A percentile compares a stretch with the other conserved stretches of the same genome.
Evolutionary conservation across 2,797 vertebrate genomes (phyloP).

Genomic region (Lycodopsis pacificus): DNA sequence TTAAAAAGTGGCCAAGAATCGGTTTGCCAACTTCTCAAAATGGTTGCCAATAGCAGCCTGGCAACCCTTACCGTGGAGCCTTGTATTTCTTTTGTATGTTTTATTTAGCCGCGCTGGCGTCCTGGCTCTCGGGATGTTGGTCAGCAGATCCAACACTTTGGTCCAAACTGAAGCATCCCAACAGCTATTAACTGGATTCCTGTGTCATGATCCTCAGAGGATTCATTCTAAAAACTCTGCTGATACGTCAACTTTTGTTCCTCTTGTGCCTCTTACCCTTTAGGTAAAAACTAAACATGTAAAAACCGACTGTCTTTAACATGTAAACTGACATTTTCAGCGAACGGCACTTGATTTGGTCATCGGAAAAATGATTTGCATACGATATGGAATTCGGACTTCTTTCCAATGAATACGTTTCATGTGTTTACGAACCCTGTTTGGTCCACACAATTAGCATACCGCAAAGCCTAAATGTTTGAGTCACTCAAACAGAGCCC

Average conservation of each 20-base stretch:
- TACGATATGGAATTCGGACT: background rate
- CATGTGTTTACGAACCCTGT: background rate
- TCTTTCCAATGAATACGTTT: background rate
- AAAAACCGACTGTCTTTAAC: too few relatives aligned
- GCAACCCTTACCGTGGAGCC: background rate
- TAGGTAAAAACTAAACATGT: too few relatives aligned
- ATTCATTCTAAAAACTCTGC: background rate
- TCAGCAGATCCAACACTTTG: too few relatives aligned
- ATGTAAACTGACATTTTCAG: too few relatives aligned
- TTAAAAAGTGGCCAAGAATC: background rate
- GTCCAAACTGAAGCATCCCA: too few relatives aligned
- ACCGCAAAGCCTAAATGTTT: background rate
- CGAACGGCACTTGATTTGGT: too few relatives aligned
- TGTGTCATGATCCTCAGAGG: too few relatives aligned
- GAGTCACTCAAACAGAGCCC: background rate
- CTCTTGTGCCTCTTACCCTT: too few relatives aligned
- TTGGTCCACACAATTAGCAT: background rate
- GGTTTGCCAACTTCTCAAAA: background rate
- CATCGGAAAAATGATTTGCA: too few relatives aligned
- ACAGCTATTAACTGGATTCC: too few relatives aligned
- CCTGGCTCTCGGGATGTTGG: background rate
- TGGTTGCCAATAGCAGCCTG: background rate
- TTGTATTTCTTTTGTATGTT: background rate
- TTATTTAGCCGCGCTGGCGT: background rate
- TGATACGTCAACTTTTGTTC: too few relatives aligned